Conservation (phyloP, 2,797 vertebrate species). For the Morelia viridis region DNA sequence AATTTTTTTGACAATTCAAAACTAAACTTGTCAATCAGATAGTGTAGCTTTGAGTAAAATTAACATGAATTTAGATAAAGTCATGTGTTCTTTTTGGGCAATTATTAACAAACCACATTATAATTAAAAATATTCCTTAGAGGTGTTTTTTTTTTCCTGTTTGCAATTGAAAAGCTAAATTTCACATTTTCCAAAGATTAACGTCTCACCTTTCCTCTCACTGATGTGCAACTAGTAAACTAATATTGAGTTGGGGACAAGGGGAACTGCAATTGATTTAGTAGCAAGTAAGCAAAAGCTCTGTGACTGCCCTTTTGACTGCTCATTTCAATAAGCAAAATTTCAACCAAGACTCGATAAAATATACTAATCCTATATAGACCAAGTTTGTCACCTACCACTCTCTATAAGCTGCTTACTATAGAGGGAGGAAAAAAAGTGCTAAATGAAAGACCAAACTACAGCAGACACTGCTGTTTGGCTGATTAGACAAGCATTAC, state of each 20-base stretch:
- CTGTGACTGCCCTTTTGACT: constrained; percentile 71
- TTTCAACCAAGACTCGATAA: constrained; percentile 79
- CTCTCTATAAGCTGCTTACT: constrained; percentile 81
- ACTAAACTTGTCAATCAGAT: background rate
- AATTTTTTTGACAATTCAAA: background rate
- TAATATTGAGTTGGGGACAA: constrained; percentile 45
- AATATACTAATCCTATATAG: constrained; percentile 79
- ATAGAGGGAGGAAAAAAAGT: constrained; percentile 64
- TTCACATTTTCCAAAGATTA: constrained; percentile 34
- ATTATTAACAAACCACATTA: constrained; percentile 4
- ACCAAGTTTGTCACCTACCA: constrained; percentile 81
- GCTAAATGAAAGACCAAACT: constrained; percentile 81
- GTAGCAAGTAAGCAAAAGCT: constrained; percentile 67
- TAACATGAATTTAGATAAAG: background rate
- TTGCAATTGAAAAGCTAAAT: background rate
- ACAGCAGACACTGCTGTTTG: constrained; percentile 78
- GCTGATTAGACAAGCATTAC: constrained; percentile 84
- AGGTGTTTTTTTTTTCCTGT: background rate
- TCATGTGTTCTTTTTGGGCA: background rate
- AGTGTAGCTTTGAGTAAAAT: background rate
- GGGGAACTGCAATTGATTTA: constrained; percentile 29
- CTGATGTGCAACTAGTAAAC: constrained; percentile 32
- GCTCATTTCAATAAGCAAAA: constrained; percentile 76
- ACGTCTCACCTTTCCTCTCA: background rate
- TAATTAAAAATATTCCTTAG: background rate